Percentiles rank a stretch among this genome's conserved stretches.
phyloP scores from a whole-genome alignment of 2,797 vertebrate genomes.

The Melanotaenia maccullochi region DNA sequence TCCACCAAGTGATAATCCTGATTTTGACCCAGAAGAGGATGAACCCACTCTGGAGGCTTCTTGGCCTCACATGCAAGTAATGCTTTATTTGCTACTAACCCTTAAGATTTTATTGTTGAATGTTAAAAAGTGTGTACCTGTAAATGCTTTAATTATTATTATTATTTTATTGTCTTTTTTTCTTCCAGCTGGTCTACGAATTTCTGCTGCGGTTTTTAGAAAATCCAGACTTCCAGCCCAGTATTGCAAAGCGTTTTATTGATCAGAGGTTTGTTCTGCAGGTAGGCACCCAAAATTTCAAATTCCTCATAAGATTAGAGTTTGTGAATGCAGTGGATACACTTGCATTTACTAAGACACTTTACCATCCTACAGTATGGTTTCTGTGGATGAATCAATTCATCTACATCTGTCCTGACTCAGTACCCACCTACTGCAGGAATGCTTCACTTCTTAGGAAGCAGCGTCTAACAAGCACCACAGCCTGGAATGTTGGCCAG shows the following conservation, averaged over 20 bases:
- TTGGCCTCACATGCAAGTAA: slow-evolving; percentile 97
- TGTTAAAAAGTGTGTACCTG: background rate
- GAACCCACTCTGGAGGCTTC: slow-evolving; percentile 96
- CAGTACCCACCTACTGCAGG: slow-evolving; percentile 51
- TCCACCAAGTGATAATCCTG: slow-evolving; percentile 96
- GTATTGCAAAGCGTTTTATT: slow-evolving; percentile 93
- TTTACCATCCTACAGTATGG: background rate
- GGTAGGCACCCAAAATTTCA: slow-evolving; percentile 78
- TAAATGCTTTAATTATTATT: background rate
- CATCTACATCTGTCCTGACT: slow-evolving; percentile 42
- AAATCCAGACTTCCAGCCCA: slow-evolving; percentile 97
- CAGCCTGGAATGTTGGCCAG: slow-evolving; percentile 71
- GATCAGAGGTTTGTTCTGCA: slow-evolving; percentile 99
- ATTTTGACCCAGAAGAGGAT: slow-evolving; percentile 98
- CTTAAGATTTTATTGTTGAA: background rate
- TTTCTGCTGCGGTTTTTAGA: slow-evolving; percentile 98
- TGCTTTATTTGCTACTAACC: background rate
- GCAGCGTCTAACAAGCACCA: slow-evolving; percentile 50
- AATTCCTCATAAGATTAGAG: background rate
- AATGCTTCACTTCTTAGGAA: slow-evolving; percentile 40
- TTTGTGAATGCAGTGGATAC: background rate
- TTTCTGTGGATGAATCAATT: slow-evolving; percentile 34
- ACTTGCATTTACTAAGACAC: background rate
- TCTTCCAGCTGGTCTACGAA: slow-evolving; percentile 94
- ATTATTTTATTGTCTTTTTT: background rate